Evolutionary conservation across 2,888 invertebrate genomes (phyloP).

Genomic region (Congeria kusceri): DNA sequence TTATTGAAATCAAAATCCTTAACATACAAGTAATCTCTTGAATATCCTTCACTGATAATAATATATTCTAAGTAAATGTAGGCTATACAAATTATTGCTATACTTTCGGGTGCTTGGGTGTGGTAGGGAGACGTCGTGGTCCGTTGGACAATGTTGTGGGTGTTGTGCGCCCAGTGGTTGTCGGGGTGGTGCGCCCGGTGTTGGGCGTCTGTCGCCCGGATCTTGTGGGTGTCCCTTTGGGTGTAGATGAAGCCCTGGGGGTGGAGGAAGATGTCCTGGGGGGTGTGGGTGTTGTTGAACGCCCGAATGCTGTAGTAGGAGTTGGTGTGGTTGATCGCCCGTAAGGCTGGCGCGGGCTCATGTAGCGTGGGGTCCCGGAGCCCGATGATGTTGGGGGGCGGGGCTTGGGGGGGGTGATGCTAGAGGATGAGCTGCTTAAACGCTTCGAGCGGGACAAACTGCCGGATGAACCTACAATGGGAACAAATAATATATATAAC

Average conservation of each 20-base stretch:
- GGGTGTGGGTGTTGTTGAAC: constrained; percentile 75
- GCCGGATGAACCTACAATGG: constrained; percentile 76
- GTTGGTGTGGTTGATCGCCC: constrained; percentile 66
- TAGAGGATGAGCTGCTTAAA: constrained; percentile 77
- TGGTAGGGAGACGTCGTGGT: constrained; percentile 69
- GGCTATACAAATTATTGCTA: constrained; percentile 13
- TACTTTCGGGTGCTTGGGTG: constrained; percentile 67
- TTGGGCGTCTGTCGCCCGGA: constrained; percentile 67
- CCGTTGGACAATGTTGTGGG: constrained; percentile 65
- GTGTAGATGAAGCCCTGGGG: constrained; percentile 61
- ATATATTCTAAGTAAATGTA: too few species aligned
- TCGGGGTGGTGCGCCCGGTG: constrained; percentile 65
- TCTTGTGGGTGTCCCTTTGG: constrained; percentile 74
- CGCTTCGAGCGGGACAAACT: constrained; percentile 77
- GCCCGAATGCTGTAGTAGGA: constrained; percentile 64
- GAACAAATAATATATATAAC: constrained; percentile 6
- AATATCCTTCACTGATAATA: too few species aligned
- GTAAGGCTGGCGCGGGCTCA: constrained; percentile 57
- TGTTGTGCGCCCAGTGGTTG: constrained; percentile 60
- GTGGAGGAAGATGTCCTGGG: constrained; percentile 69
- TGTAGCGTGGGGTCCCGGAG: constrained; percentile 58
- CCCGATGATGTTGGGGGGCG: constrained; percentile 60
- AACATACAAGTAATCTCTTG: too few species aligned
- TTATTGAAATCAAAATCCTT: too few species aligned
- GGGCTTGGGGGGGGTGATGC: constrained; percentile 67